These are phyloP conservation scores for Vanessa atalanta DNA, from an alignment of 1,140 invertebrate species.

Conservation along the genomic window DNA sequence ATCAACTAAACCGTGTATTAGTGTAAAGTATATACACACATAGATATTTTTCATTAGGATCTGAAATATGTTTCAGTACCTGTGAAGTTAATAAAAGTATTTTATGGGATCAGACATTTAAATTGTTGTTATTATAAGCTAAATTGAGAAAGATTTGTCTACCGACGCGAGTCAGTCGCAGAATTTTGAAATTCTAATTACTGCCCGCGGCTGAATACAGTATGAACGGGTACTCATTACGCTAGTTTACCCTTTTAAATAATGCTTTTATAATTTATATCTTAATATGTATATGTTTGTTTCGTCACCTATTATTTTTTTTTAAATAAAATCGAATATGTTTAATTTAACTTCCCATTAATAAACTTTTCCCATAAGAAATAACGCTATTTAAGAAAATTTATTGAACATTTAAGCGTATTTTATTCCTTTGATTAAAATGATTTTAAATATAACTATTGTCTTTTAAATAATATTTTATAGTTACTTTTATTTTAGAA, in stretches of 20 bases:
- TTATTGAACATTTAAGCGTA: no score
- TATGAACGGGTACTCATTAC: slow-evolving; percentile 50
- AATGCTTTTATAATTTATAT: slow-evolving; percentile 38
- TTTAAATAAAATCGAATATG: background rate
- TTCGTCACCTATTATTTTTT: background rate
- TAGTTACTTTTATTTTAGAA: no score
- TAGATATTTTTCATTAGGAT: background rate
- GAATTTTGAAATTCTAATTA: slow-evolving; percentile 73
- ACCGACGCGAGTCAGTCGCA: slow-evolving; percentile 45
- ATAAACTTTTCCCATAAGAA: no score
- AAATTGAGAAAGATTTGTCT: slow-evolving; percentile 40
- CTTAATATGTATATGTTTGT: background rate
- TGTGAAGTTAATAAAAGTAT: background rate
- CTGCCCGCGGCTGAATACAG: slow-evolving; percentile 60
- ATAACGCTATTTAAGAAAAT: no score
- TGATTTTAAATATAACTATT: no score
- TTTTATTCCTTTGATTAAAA: no score
- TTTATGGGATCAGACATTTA: slow-evolving; percentile 16
- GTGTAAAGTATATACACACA: background rate
- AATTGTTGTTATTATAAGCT: slow-evolving; percentile 30
- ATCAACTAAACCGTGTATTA: no score
- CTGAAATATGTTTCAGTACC: background rate
- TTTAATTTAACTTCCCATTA: no score
- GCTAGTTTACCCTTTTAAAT: slow-evolving; percentile 47
- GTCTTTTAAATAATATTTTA: no score